Evolutionary conservation across 2,888 invertebrate genomes (phyloP), one percentile per base, ranked within the genome.

Genomic region (Hypena proboscidalis): DNA sequence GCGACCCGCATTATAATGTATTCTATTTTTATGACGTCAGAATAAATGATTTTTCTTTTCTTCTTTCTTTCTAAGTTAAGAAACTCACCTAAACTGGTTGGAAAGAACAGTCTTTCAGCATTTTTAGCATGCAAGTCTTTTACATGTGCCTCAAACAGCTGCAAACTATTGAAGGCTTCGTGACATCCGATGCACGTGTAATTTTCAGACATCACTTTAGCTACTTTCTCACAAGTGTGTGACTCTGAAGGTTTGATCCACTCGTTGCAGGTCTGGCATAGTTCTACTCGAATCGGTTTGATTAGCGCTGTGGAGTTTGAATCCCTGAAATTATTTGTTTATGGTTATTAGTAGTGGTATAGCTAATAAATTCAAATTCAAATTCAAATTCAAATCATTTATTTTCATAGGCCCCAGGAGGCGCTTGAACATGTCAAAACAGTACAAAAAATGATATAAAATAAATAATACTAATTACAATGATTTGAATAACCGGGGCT

Each of bases 31-130:
- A n/a, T n/a, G n/a, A n/a, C n/a, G n/a, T n/a, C n/a, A n/a, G n/a
- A n/a, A n/a, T n/a, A n/a, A n/a, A n/a, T n/a, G n/a, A n/a, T n/a
- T n/a, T n/a, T n/a, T n/a, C n/a, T n/a, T n/a, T n/a, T n/a, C n/a
- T n/a, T n/a, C n/a, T n/a, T n/a, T n/a, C n/a, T n/a, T n/a, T n/a
- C n/a, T n/a, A n/a, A n/a, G n/a, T n/a, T n/a, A 6, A 5, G 4
- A 1, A 7, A 38, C 46, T 10, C 40, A 63, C 62, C 64, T 7
- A 14, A 11, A 11, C 33, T 36, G 7, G 4, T 43, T 0, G 82
- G 72, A 10, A 89, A 85, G 56, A 80, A 82, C 59, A 80, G 60
- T 10, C 67, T 77, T 21, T 81, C 77, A 0, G 73, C 54, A 0
- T 53, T 60, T 0, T 77, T 67, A 0, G 62, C 52, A 34, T 89